Base-by-base conservation (phyloP, 37 sponge, comb jelly and placozoan species). In the Cliona cf. orientalis region DNA sequence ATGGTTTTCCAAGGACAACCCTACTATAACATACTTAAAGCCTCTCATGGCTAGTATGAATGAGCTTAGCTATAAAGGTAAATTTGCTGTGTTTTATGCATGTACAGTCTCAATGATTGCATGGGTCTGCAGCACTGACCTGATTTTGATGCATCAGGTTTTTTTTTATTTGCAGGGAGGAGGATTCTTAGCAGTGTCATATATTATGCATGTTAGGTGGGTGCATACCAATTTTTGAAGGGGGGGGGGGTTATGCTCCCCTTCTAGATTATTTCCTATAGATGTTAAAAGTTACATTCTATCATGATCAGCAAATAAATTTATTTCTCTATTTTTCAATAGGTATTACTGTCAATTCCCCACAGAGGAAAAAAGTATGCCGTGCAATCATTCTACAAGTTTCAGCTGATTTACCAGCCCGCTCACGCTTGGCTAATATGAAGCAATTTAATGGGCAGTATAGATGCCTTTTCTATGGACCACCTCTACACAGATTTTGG, bases 361-460 rank as follows among this genome's bases (percentile, higher is more conserved):
- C 53, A 19, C 14, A 49, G 14, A 14, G 53, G 53, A 49, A 49
- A 49, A 9, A 49, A 49, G 53, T 49, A 14, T 49, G 53, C 14
- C 53, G 53, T 49, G 68, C 68, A 35, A 67, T 67, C 6, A 6
- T 67, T 4, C 68, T 67, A 7, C 23, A 67, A 23, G 3, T 6
- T 21, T 29, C 68, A 21, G 68, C 31, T 28, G 68, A 67, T 34
- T 31, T 67, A 7, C 68, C 68, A 67, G 68, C 68, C 5, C 23
- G 68, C 23, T 23, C 68, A 28, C 23, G 32, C 3, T 5, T 67
- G 5, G 31, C 68, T 7, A 67, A 67, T 31, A 67, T 67, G 68
- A 67, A 67, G 39, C 68, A 67, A 31, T 67, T 29, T 4, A 67
- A 67, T 67, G 68, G 68, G 5, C 5, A 9, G 4, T 34, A 34